These are phyloP conservation scores for Synaphobranchus kaupii DNA, from an alignment of 2,797 vertebrate species.

Conservation along the genomic window DNA sequence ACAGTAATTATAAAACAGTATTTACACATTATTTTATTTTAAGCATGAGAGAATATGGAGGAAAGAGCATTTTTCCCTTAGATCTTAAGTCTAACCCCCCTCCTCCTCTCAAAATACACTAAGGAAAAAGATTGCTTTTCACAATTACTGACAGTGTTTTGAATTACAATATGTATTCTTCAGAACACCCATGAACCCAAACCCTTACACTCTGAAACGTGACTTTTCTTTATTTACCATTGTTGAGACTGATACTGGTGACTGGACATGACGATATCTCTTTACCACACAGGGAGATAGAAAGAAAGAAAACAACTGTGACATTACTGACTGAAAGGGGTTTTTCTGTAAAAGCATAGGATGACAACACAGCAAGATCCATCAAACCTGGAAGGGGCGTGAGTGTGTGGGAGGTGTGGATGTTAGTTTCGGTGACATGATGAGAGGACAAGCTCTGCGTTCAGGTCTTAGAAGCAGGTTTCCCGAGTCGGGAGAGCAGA, in stretches of 20 bases:
- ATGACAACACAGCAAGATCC: not conserved
- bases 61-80: slow-evolving; percentile 39
- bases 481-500: not conserved
- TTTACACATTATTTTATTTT: slow-evolving; percentile 61
- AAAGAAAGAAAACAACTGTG: slow-evolving; percentile 25
- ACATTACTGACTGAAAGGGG: not conserved
- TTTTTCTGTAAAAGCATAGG: not conserved
- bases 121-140: slow-evolving; percentile 40
- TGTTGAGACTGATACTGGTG: not conserved
- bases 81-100: slow-evolving; percentile 39
- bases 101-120: too few relatives aligned
- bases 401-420: not conserved
- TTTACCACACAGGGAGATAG: slow-evolving; percentile 34
- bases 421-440: not conserved
- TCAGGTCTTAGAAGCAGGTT: too few relatives aligned
- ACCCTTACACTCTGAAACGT: slow-evolving; percentile 36
- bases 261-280: slow-evolving; percentile 39
- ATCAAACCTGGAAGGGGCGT: not conserved
- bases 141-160: slow-evolving; percentile 54
- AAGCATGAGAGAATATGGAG: slow-evolving; percentile 57
- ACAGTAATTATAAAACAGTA: slow-evolving; percentile 72
- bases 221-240: not conserved
- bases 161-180: slow-evolving; percentile 56
- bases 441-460: not conserved
- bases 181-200: slow-evolving; percentile 38